Conservation (phyloP, 2,888 invertebrate species). For the Fabriciana adippe region DNA sequence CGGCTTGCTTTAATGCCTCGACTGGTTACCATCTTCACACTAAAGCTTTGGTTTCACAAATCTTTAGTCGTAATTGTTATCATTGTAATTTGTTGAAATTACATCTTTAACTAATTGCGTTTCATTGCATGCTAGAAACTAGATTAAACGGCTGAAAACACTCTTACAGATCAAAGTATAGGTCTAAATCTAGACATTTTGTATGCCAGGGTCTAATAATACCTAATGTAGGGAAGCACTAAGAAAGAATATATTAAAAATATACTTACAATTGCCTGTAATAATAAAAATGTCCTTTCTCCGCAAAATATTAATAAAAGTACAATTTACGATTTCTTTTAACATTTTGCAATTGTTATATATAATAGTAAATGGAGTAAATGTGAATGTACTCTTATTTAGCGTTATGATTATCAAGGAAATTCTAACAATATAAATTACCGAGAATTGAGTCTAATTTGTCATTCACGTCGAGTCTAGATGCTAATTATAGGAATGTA, state of each 20-base stretch:
- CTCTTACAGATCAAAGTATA: background rate
- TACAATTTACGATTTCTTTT: too few relatives aligned
- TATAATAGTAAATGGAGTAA: too few relatives aligned
- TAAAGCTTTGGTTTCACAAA: constrained; percentile 5
- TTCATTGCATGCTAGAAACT: background rate
- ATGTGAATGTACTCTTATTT: background rate
- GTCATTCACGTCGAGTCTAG: constrained; percentile 29
- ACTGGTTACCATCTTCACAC: constrained; percentile 23
- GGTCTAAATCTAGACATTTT: too few relatives aligned
- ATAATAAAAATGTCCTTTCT: too few relatives aligned
- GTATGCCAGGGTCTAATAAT: too few relatives aligned
- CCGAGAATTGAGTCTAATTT: constrained; percentile 32
- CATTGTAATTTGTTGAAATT: background rate
- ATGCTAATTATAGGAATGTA: constrained; percentile 38
- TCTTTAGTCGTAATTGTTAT: constrained; percentile 16
- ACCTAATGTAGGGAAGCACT: too few relatives aligned
- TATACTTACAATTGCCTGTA: too few relatives aligned
- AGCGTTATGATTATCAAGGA: constrained; percentile 22
- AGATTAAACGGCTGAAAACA: background rate
- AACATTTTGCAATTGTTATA: too few relatives aligned
- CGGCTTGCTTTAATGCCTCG: constrained; percentile 26
- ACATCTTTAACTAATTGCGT: background rate
- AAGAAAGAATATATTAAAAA: too few relatives aligned
- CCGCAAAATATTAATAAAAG: too few relatives aligned
- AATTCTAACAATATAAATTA: constrained; percentile 19